These are phyloP conservation scores for Sphinx pinastri DNA, from an alignment of 2,888 invertebrate genomes.

Conservation along the genomic window DNA sequence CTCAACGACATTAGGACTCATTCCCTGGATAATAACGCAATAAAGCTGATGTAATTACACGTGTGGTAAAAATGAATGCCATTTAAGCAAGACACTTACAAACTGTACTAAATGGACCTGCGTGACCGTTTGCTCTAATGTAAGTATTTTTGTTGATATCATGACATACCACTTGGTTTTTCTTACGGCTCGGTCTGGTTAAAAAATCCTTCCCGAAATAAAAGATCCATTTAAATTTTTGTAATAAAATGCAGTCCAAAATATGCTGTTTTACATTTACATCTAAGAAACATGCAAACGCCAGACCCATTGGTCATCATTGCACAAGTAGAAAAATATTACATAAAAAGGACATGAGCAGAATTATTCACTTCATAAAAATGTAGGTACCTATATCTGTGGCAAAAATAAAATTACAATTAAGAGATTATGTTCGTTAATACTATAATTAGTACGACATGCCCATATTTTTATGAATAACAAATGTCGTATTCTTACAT, in stretches of 20 bases:
- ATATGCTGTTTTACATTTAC: no score
- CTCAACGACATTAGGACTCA: constrained; percentile 47
- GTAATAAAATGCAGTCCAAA: no score
- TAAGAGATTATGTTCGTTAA: no score
- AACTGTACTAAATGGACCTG: neutral
- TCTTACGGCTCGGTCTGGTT: neutral
- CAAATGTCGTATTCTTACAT: no score
- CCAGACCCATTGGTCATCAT: neutral
- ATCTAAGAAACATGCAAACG: neutral
- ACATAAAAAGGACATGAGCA: neutral
- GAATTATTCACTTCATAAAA: neutral
- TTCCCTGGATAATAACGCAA: constrained; percentile 44
- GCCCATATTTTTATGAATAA: no score
- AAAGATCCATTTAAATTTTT: no score
- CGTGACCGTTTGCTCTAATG: no score
- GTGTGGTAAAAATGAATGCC: constrained; percentile 41
- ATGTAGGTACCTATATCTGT: no score
- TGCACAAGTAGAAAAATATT: no score
- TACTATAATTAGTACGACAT: neutral
- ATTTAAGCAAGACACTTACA: constrained; percentile 1
- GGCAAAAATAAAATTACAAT: no score
- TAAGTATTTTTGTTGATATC: no score
- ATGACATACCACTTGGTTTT: neutral
- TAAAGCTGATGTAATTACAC: constrained; percentile 42
- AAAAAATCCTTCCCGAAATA: no score